Evolutionary conservation across 2,113 vertebrate genomes (phyloP), one percentile per base, ranked within the genome.

Genomic region (Perccottus glenii): DNA sequence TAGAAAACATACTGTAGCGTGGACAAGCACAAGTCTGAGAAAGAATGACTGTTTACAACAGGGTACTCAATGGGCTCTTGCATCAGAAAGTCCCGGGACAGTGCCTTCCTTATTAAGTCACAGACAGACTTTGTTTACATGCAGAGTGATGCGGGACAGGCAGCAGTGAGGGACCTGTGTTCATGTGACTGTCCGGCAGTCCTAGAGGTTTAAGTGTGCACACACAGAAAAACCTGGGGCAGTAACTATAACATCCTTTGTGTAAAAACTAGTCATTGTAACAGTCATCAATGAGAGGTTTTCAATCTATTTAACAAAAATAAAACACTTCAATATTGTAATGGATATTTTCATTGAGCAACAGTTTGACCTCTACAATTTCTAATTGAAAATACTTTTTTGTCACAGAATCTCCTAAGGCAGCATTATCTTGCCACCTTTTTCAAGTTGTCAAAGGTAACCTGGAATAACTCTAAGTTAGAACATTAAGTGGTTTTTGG

Each of bases 181-280:
- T 80, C 82, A 72, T 64, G 81, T 85, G 74, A 78, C 74, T 7
- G 44, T 77, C 67, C 67, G n/a, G 74, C 68, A 76, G 70, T 33
- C 51, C 15, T 44, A 27, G 55, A 55, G 49, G 52, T 53, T 53
- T 7, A 70, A 73, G 19, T 56, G 62, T 32, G 38, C 73, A 77
- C 5, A 42, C 16, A 49, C 44, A 46, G 15, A 9, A 77, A 68
- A 36, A 46, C 35, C 48, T 47, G 43, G 44, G 70, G 59, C n/a
- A 43, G 14, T 5, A 36, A 14, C 11, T 40, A n/a, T 36, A 72
- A 57, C 27, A 6, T 14, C 35, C 33, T 67, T 80, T 60, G 12
- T 10, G 12, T 49, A 61, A 68, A 67, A 64, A 60, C 48, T 49
- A 38, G 53, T 48, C 16, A 9, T 2, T 58, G 19, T 27, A 27